Evolutionary conservation across 2,888 invertebrate species (phyloP).

Genomic region (Athalia cordata): DNA sequence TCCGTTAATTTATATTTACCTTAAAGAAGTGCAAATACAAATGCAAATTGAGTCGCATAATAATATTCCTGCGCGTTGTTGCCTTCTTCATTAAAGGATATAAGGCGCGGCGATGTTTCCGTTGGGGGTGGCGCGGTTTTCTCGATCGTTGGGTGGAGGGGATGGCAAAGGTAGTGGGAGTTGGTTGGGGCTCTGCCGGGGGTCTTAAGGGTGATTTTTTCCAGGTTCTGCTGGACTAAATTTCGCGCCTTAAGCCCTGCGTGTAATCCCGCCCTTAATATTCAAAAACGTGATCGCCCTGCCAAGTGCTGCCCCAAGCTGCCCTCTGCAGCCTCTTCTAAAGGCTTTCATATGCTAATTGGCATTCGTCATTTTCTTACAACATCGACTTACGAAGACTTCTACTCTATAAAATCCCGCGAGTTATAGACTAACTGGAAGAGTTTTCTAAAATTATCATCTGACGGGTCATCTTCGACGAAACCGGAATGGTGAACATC

Average conservation of each 20-base stretch:
- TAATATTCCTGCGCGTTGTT: no score
- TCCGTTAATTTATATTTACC: background rate
- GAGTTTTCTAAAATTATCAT: conserved; percentile 1
- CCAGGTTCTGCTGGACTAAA: conserved; percentile 67
- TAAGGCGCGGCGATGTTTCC: conserved; percentile 4
- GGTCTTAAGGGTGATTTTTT: conserved; percentile 66
- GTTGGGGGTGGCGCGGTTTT: conserved; percentile 8
- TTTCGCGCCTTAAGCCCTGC: conserved; percentile 72
- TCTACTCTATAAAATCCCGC: background rate
- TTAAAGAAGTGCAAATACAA: conserved; percentile 9
- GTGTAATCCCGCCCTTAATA: conserved; percentile 73
- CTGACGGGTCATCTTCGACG: background rate
- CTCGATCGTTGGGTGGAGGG: background rate
- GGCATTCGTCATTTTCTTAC: conserved; percentile 74
- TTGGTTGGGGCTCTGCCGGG: conserved; percentile 45
- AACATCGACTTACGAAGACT: conserved; percentile 49
- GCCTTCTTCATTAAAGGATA: no score
- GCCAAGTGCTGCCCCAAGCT: conserved; percentile 64
- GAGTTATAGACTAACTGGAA: background rate
- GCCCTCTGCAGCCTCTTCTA: conserved; percentile 51
- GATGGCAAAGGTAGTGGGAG: conserved; percentile 29
- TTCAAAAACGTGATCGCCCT: conserved; percentile 74
- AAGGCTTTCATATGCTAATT: conserved; percentile 74
- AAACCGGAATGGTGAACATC: no score
- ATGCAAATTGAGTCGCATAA: conserved; percentile 25